Percentiles rank a stretch among this genome's conserved stretches.
Conservation (phyloP, 2,888 invertebrate species). For the Ormia ochracea region DNA sequence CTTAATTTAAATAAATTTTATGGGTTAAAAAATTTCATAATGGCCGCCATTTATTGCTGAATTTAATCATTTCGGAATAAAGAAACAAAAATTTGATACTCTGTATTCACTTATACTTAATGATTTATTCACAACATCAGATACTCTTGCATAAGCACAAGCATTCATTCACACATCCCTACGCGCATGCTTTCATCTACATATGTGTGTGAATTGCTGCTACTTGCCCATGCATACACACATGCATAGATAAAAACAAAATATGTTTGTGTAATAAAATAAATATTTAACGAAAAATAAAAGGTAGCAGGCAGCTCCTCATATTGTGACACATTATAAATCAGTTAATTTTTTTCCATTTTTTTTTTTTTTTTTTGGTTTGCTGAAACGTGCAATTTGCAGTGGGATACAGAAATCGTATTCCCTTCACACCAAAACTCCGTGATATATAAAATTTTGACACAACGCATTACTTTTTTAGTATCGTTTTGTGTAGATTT, state of each 20-base stretch:
- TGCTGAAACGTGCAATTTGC: slow-evolving; percentile 49
- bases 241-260: background rate
- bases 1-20: slow-evolving; percentile 61
- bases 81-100: background rate
- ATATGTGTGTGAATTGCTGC: no score
- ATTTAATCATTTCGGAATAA: slow-evolving; percentile 18
- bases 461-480: slow-evolving; percentile 35
- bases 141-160: no score
- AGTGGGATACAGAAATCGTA: slow-evolving; percentile 2
- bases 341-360: slow-evolving; percentile 46
- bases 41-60: slow-evolving; percentile 58
- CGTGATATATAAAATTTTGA: slow-evolving; percentile 62
- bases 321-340: slow-evolving; percentile 60
- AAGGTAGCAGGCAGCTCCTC: slow-evolving; percentile 47
- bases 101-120: background rate
- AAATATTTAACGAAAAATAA: slow-evolving; percentile 39
- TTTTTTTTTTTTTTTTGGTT: slow-evolving; percentile 2
- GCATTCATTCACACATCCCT: no score
- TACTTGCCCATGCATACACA: slow-evolving; percentile 34
- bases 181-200: no score
- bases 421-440: slow-evolving; percentile 51
- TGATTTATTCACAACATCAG: background rate
- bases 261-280: slow-evolving; percentile 34
- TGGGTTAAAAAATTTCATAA: slow-evolving; percentile 59
- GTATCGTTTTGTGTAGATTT: background rate